phyloP scores from a whole-genome alignment of 2,888 invertebrate genomes.

The Sinohyriopsis cumingii region DNA sequence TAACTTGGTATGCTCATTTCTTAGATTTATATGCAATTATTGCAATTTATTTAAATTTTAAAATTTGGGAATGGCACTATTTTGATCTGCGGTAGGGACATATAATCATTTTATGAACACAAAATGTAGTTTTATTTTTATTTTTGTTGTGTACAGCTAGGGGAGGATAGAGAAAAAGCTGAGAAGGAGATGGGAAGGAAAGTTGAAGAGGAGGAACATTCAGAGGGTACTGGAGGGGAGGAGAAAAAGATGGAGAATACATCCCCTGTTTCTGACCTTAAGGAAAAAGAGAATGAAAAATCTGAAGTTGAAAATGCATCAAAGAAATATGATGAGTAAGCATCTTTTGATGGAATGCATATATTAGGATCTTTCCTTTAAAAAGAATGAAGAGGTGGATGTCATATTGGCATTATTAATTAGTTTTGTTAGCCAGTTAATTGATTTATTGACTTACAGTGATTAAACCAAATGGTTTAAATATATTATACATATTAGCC shows the following conservation, averaged over 20 bases:
- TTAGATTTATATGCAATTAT: no score
- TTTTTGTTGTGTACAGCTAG: no score
- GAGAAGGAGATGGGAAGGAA: slow-evolving; percentile 32
- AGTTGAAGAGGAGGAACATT: slow-evolving; percentile 23
- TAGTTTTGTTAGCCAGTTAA: no score
- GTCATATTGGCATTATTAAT: not conserved
- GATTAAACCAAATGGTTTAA: no score
- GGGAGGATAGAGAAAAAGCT: slow-evolving; percentile 26
- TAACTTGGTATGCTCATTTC: no score
- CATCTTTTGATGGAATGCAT: no score
- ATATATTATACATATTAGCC: no score
- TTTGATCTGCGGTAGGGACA: not conserved
- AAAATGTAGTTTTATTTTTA: no score
- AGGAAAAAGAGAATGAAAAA: slow-evolving; percentile 1
- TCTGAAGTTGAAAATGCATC: not conserved
- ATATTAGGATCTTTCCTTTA: not conserved
- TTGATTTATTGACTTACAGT: no score
- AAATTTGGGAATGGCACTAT: not conserved
- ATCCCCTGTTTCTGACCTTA: slow-evolving; percentile 5
- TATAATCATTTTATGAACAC: not conserved
- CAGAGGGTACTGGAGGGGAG: slow-evolving; percentile 2
- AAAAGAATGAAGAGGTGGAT: not conserved
- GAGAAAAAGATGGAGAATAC: slow-evolving; percentile 1
- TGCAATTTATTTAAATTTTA: not conserved
- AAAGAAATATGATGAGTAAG: slow-evolving; percentile 4